Evolutionary conservation across 2,888 invertebrate genomes (phyloP).

Genomic region (Drosophila borealis): DNA sequence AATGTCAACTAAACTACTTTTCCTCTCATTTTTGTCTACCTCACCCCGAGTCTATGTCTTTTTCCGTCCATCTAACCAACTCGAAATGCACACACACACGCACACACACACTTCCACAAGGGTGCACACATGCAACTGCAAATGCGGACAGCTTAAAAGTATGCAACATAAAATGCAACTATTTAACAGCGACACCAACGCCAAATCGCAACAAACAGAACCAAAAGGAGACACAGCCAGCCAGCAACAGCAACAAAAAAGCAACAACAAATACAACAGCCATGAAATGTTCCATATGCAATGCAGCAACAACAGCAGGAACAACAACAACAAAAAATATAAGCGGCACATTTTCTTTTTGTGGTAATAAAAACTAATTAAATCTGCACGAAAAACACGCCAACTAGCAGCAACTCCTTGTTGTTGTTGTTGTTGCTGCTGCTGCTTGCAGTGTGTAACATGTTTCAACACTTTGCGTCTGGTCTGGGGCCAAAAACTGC

Average conservation of each 20-base stretch:
- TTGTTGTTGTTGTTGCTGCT: slow-evolving; percentile 13
- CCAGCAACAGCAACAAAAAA: slow-evolving; percentile 8
- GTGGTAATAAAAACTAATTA: slow-evolving; percentile 74
- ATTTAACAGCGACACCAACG: slow-evolving; percentile 47
- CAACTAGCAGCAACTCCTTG: slow-evolving; percentile 35
- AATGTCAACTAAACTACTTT: background rate
- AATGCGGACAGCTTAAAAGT: slow-evolving; percentile 41
- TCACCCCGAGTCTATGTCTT: background rate
- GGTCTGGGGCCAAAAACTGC: slow-evolving; percentile 39
- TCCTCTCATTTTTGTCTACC: background rate
- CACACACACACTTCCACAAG: too few species aligned
- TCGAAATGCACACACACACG: background rate
- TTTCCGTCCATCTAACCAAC: background rate
- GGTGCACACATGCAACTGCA: background rate
- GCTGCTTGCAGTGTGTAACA: slow-evolving; percentile 53
- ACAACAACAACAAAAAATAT: slow-evolving; percentile 35
- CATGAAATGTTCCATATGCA: slow-evolving; percentile 58
- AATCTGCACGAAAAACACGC: slow-evolving; percentile 67
- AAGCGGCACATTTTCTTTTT: slow-evolving; percentile 44
- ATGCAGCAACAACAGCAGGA: slow-evolving; percentile 20
- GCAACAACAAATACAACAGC: slow-evolving; percentile 17
- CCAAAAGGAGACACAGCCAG: slow-evolving; percentile 20
- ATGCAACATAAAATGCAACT: slow-evolving; percentile 59
- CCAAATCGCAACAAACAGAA: slow-evolving; percentile 22
- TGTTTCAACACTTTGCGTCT: slow-evolving; percentile 76